Evolutionary conservation across 2,113 vertebrate species (phyloP).

Genomic region (Oophaga pumilio): DNA sequence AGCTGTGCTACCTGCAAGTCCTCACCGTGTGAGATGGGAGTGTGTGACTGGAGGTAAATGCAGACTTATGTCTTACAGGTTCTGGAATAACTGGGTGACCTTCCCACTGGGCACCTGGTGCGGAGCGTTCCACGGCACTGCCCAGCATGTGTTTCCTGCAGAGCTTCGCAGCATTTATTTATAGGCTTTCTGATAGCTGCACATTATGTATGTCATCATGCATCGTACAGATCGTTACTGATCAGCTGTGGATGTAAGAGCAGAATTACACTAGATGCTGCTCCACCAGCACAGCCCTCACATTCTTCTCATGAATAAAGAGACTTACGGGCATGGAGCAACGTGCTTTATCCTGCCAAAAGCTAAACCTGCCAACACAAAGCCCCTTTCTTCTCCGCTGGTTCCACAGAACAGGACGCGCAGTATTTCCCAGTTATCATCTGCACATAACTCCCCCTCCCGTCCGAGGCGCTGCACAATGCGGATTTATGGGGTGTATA

Average conservation of each 20-base stretch:
- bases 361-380: background rate
- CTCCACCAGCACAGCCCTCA: background rate
- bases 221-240: background rate
- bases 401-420: background rate
- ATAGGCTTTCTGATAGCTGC: background rate
- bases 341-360: conserved; percentile 16
- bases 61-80: no score
- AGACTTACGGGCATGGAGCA: background rate
- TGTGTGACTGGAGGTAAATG: no score
- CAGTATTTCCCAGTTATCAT: background rate
- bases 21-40: no score
- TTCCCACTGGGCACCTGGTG: no score
- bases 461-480: background rate
- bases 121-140: no score
- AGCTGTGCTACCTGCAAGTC: no score
- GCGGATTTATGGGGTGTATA: background rate
- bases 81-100: no score
- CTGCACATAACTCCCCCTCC: background rate
- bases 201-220: background rate
- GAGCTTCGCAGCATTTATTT: no score
- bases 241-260: background rate
- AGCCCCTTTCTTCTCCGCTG: conserved; percentile 24
- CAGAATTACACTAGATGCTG: background rate
- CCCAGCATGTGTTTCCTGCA: no score
- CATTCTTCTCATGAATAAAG: conserved; percentile 8